phyloP scores from a whole-genome alignment of 1,140 invertebrate genomes.

The Ostrea denselamellosa region DNA sequence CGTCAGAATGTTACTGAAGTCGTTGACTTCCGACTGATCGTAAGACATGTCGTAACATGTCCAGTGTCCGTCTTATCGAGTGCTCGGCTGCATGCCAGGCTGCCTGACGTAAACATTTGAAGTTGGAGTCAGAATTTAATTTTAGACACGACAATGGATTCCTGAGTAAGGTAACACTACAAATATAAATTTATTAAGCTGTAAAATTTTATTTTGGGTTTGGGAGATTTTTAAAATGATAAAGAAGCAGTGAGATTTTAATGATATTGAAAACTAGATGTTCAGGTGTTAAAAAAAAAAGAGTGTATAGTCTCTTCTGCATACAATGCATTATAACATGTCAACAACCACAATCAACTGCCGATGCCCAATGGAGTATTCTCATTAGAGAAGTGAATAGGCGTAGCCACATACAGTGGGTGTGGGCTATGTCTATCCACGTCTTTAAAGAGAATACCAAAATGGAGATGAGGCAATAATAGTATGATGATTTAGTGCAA shows the following conservation, averaged over 20 bases:
- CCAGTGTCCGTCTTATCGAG: background rate
- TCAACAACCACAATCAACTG: too few species aligned
- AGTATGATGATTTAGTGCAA: too few species aligned
- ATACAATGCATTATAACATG: too few species aligned
- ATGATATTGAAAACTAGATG: too few species aligned
- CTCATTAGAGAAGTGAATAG: too few species aligned
- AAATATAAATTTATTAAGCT: background rate
- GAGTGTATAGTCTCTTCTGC: too few species aligned
- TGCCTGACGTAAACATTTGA: conserved; percentile 18
- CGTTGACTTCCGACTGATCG: background rate
- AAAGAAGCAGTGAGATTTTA: background rate
- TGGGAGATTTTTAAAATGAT: background rate
- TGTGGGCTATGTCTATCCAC: too few species aligned
- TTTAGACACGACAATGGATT: conserved; percentile 19
- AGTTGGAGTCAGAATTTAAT: conserved; percentile 26
- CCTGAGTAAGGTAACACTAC: conserved; percentile 1
- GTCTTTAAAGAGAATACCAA: too few species aligned
- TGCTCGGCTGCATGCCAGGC: conserved; percentile 6
- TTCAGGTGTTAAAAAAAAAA: too few species aligned
- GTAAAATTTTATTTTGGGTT: background rate
- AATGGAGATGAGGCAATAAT: too few species aligned
- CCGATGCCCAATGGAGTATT: too few species aligned
- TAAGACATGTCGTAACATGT: conserved; percentile 24
- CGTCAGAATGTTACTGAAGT: background rate
- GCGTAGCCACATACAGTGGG: too few species aligned